Evolutionary conservation across 1,140 invertebrate species (phyloP), one percentile per base, ranked within the genome.

Genomic region (Eciton burchellii): DNA sequence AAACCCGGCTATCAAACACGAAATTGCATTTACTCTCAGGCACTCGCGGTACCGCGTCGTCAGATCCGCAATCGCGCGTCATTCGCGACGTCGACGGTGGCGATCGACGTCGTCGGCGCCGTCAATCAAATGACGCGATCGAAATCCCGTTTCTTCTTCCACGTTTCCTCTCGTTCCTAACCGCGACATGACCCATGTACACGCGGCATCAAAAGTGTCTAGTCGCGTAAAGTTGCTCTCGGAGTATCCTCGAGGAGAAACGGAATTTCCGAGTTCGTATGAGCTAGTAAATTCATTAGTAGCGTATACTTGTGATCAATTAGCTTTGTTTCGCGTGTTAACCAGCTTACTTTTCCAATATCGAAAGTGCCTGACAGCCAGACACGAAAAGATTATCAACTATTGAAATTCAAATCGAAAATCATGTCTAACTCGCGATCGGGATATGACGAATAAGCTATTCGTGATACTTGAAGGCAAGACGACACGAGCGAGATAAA

Each of bases 91-190:
- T 77, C 74, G 85, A 43, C 63, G 71, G n/a, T 71, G 66, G n/a
- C 63, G 63, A 85, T 77, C 81, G 81, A 68, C 57, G 68, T 72
- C 26, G 65, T 79, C 72, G 73, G 57, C 26, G 49, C 60, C 66
- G 84, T 86, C 85, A 87, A 87, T 63, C 63, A 83, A 87, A 87
- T 79, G 85, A 87, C 72, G 52, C 72, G 84, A 79, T 83, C 72
- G 72, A 63, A 68, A 63, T 56, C 71, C 66, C 81, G 63, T 86
- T 87, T 87, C 60, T 65, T 35, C 54, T 68, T 21, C 43, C 66
- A 54, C 73, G 24, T 79, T 57, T 45, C 43, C 41, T 16, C 35
- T 26, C 21, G 62, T 56, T 63, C 54, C 74, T 35, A 24, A 52
- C 49, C 49, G 21, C 35, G 65, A 29, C 24, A 21, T 43, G 16